Base-by-base conservation (phyloP, 2,888 invertebrate genomes). In the Formica aserva region DNA sequence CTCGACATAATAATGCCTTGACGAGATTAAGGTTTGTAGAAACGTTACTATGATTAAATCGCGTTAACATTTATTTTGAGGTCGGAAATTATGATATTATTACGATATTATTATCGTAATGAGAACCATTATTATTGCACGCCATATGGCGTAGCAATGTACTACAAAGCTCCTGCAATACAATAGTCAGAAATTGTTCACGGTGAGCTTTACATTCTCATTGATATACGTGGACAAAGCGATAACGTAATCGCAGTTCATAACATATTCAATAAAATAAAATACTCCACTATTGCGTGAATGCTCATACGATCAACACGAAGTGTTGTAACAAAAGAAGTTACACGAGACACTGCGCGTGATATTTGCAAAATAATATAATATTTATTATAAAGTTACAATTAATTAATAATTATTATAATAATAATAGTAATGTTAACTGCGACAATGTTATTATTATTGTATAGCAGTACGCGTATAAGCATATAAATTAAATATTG, bases 81-180 rank as follows among this genome's bases (percentile, higher is more conserved):
- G 60, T 72, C 11, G 18, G 1, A 26, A 26, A 26, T 26, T 26
- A 26, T 26, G 26, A 26, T 26, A 26, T 26, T 26, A 26, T 26
- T 26, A 26, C 26, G 60, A 80, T 72, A 80, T 80, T 78, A 72
- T 71, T 72, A 78, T 60, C 41, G 29, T 71, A 41, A 78, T 78
- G 78, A 80, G 35, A 80, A 80, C 72, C 60, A 45, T 78, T 78
- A 80, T 72, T 72, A 35, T 60, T 57, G 22, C 41, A n/a, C 22
- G 18, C 41, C 13, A 9, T 22, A 9, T 13, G n/a, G 18, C 15
- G 22, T 38, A 32, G 67, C 35, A 60, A 60, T 32, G 32, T n/a
- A 29, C 29, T 57, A 71, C 41, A 62, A 72, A 80, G 74, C 78
- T 78, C 3, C 8, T 8, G 22, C 32, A n/a, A 22, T 41, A 45